phyloP scores from a whole-genome alignment of 2,888 invertebrate species.

The Lacanobia wlatinum region DNA sequence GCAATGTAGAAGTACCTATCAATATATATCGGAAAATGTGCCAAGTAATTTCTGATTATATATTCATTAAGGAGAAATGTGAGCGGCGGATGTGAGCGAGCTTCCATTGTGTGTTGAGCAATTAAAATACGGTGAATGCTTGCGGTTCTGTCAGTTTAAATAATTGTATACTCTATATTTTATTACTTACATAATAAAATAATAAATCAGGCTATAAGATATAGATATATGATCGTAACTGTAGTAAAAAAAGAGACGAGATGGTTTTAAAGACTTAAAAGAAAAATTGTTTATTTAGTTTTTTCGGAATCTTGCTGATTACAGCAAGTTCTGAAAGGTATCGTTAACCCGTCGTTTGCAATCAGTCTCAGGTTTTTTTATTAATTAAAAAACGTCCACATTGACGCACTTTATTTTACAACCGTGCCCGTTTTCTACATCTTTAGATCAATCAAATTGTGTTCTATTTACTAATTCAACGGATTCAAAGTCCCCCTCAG shows the following conservation, averaged over 20 bases:
- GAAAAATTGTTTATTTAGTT: background rate
- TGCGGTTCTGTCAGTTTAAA: background rate
- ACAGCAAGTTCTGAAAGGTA: background rate
- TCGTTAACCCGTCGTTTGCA: background rate
- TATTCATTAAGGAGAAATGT: conserved; percentile 17
- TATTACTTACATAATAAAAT: background rate
- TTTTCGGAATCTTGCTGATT: background rate
- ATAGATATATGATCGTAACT: background rate
- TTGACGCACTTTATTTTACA: background rate
- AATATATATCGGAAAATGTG: conserved; percentile 20
- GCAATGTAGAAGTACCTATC: background rate
- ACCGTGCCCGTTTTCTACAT: background rate
- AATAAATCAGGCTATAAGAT: background rate
- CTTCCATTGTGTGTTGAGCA: conserved; percentile 1
- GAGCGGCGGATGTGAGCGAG: conserved; percentile 7
- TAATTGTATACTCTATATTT: background rate
- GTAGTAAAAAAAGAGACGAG: background rate
- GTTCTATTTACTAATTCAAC: background rate
- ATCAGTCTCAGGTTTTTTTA: background rate
- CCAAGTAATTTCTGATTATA: conserved; percentile 22
- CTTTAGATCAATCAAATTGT: background rate
- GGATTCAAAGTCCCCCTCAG: background rate
- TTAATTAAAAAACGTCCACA: too few species aligned
- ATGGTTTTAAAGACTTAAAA: background rate
- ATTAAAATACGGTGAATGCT: conserved; percentile 6